Evolutionary conservation across 1,140 invertebrate genomes (phyloP), one percentile per base, ranked within the genome.

Genomic region (Drosophila subpulchrella): DNA sequence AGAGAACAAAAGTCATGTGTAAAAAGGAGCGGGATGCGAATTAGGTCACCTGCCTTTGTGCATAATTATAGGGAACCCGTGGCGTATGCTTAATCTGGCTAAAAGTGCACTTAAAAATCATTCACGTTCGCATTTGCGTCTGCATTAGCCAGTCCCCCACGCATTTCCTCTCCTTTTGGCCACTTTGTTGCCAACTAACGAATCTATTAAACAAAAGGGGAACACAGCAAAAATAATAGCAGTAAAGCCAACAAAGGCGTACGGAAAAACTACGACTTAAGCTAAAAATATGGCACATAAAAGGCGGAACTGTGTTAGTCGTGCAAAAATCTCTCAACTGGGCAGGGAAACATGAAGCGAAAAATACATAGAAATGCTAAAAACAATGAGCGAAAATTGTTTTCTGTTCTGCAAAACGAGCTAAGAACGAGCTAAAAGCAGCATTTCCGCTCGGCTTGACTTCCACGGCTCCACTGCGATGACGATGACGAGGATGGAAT

Each of bases 391-490:
- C 36, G 65, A 56, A 65, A 44, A 20, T 46, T 1, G 8, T 8
- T 17, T 39, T 58, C 44, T 85, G 30, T 81, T 46, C 47, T 81
- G 73, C 20, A 54, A 75, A 86, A 86, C 70, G 78, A 86, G 80
- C 83, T 88, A 80, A 89, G 83, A 88, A 88, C 75, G 75, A 88
- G 83, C 83, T 88, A 88, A 88, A 80, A 88, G 83, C 83, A 77
- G 84, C 80, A 89, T 88, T 88, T 88, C 83, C 83, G 84, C 83
- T 89, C 80, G 79, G 83, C 60, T 88, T 86, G 79, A 88, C 82
- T 86, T 88, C 60, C 74, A 78, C 62, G 65, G 59, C 57, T 78
- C 58, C 75, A 62, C 62, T 42, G 44, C 54, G 24, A 12, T 17
- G 58, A 17, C 20, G 57, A 58, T 15, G 20, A 46, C 41, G 32